phyloP scores from a whole-genome alignment of 2,113 vertebrate genomes.

The Stigmatopora nigra region DNA sequence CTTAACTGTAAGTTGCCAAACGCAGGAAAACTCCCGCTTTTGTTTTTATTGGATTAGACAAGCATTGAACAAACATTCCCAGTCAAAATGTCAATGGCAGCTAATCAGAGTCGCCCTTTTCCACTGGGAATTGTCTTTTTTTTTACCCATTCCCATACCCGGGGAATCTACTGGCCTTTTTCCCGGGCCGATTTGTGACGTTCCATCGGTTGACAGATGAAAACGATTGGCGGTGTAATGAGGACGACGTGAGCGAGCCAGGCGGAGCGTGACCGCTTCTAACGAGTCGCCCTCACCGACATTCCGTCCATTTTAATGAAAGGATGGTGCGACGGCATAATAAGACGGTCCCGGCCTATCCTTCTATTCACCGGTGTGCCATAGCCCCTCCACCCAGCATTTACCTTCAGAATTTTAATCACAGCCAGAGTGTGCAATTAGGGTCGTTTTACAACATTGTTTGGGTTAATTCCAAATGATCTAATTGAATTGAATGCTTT shows the following conservation, averaged over 20 bases:
- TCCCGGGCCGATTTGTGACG: neutral
- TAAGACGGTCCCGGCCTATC: neutral
- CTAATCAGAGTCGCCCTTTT: neutral
- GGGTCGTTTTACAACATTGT: neutral
- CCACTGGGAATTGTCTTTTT: neutral
- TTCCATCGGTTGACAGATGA: neutral
- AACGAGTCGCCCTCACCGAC: neutral
- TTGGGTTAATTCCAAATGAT: neutral
- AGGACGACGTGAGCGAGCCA: neutral
- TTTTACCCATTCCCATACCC: neutral
- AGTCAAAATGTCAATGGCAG: no score
- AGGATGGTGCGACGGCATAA: neutral
- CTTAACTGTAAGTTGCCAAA: constrained; percentile 65
- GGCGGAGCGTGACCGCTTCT: constrained; percentile 1
- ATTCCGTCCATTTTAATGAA: constrained; percentile 2
- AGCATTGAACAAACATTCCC: no score
- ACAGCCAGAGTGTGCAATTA: neutral
- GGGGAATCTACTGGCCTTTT: neutral
- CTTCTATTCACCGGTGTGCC: neutral
- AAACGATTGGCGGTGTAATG: constrained; percentile 1
- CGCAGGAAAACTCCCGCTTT: neutral
- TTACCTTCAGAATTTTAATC: neutral
- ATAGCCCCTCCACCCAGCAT: neutral
- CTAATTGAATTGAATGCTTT: no score
- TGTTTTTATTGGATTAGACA: neutral